phyloP scores from a whole-genome alignment of 2,888 invertebrate genomes.

The Scelioninae gen. 2 region DNA sequence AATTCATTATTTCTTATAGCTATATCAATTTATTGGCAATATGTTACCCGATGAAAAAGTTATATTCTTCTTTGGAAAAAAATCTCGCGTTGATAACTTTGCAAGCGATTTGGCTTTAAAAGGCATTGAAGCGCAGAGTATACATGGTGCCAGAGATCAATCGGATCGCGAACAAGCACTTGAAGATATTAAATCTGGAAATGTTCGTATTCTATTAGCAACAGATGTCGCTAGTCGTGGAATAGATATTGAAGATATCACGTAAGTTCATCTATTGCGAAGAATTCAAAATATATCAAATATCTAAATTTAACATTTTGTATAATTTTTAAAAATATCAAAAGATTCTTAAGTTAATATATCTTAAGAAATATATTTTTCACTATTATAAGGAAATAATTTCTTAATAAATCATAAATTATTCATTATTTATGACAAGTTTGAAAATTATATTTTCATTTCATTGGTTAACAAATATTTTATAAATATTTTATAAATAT shows the following conservation, averaged over 20 bases:
- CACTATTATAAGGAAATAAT: too few species aligned
- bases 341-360: too few species aligned
- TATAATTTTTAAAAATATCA: too few species aligned
- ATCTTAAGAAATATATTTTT: too few species aligned
- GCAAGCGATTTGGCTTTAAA: conserved; percentile 85
- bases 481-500: too few species aligned
- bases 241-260: conserved; percentile 91
- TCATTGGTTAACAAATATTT: too few species aligned
- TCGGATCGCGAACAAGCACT: conserved; percentile 88
- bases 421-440: too few species aligned
- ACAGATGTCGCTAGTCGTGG: conserved; percentile 97
- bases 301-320: too few species aligned
- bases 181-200: conserved; percentile 87
- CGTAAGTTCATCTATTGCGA: conserved; percentile 77
- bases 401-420: too few species aligned
- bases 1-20: too few species aligned
- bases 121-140: conserved; percentile 84
- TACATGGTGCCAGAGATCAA: conserved; percentile 94
- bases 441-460: too few species aligned
- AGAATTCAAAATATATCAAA: too few species aligned
- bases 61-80: conserved; percentile 93
- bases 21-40: conserved; percentile 82
- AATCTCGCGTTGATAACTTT: conserved; percentile 88
- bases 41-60: conserved; percentile 88
- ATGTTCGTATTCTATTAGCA: conserved; percentile 89